Base-by-base conservation (phyloP, 2,113 vertebrate genomes). In the Nestor notabilis region DNA sequence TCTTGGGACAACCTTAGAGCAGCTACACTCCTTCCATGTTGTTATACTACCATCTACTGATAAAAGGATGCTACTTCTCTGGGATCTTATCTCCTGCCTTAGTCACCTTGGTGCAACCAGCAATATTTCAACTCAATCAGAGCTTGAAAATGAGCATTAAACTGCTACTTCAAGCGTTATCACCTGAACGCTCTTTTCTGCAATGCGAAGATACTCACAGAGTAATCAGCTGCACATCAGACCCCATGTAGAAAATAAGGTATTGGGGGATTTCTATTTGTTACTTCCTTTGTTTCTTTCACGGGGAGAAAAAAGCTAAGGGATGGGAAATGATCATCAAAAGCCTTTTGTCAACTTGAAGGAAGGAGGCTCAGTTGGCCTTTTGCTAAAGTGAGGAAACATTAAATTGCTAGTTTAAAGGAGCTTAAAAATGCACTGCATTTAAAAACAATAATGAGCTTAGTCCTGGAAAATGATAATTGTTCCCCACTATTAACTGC, bases 11-110 rank as follows among this genome's bases (percentile, higher is more conserved):
- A 20, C 37, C 64, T 84, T 81, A 44, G 52, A 44, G 75, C 37
- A 21, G 76, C 86, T 10, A 3, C n/a, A 0, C 37, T 94, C 83
- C 85, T 98, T 98, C 87, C 63, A 50, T 35, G 97, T 89, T 83
- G 90, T 97, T 98, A 97, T 98, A 98, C 98, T 97, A 97, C 98
- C 98, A 98, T 96, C 98, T 98, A 98, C 98, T 98, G 98, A 95
- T 97, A 87, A 93, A 95, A 97, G 66, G 86, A 95, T 95, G 98
- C 87, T 97, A 98, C 69, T 98, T 98, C 98, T 64, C 94, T 63
- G 11, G 81, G 56, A 88, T 88, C 61, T 50, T 58, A 17, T 80
- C 90, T 46, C 64, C 86, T 43, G 28, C 21, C n/a, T 61, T 70
- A 31, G 24, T 69, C 90, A 93, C 77, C 84, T 66, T 65, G 53